Evolutionary conservation across 2,113 vertebrate genomes (phyloP).

Genomic region (Rattus rattus): DNA sequence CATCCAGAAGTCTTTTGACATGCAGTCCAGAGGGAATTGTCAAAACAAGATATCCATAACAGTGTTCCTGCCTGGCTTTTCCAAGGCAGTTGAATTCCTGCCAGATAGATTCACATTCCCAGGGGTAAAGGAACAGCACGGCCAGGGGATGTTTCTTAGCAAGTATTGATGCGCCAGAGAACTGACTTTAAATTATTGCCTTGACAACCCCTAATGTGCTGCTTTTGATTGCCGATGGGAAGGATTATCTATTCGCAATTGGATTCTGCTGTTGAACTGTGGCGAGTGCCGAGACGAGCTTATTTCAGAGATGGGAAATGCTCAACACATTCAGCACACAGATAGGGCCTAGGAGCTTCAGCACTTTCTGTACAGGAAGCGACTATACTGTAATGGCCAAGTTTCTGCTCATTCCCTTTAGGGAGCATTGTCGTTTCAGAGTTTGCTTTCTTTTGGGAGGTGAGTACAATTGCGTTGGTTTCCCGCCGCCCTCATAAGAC

Average conservation of each 20-base stretch:
- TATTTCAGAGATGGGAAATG: conserved; percentile 35
- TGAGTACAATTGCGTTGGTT: not conserved
- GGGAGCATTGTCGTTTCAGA: not conserved
- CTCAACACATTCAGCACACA: conserved; percentile 2
- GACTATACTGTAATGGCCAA: fast-evolving
- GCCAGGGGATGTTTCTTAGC: conserved; percentile 70
- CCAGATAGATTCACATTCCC: conserved; percentile 79
- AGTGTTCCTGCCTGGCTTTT: conserved; percentile 78
- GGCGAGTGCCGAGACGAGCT: not conserved
- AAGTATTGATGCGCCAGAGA: conserved; percentile 70
- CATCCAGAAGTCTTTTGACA: conserved; percentile 74
- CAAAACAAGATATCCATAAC: conserved; percentile 83
- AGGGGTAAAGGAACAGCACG: conserved; percentile 53
- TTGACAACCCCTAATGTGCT: conserved; percentile 36
- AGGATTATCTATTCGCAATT: conserved; percentile 52
- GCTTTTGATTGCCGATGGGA: conserved; percentile 49
- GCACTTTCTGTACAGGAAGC: conserved; percentile 34
- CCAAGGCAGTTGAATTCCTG: conserved; percentile 81
- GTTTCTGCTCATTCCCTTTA: not conserved
- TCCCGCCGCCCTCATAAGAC: not conserved
- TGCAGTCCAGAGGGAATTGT: conserved; percentile 81
- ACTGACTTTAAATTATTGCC: conserved; percentile 60
- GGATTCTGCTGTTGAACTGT: conserved; percentile 32
- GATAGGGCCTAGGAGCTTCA: conserved; percentile 18
- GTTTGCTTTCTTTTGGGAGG: not conserved